Base-by-base conservation (phyloP, 2,888 invertebrate genomes). In the Netelia inedita region DNA sequence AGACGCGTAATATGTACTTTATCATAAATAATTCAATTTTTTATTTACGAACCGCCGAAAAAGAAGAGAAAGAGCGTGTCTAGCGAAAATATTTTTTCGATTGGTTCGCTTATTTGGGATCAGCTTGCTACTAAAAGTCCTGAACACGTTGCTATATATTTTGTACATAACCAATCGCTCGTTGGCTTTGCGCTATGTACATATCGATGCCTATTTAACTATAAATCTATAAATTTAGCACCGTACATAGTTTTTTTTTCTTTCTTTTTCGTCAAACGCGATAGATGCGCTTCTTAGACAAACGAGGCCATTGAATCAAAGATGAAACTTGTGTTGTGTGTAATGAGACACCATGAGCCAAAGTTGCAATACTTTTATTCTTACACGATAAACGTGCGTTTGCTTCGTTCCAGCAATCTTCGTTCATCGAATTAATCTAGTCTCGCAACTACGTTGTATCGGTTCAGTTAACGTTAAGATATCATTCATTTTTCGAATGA, bases 171-270 rank as follows among this genome's bases (percentile, higher is more conserved):
- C 53, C 61, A 57, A 53, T 61, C 57, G 50, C 71, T 57, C 61
- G 28, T 65, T 28, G 57, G 75, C 85, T 83, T 85, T 69, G 65
- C 78, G 82, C 80, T 68, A 82, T 87, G 87, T 87, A 87, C 75
- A 87, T 87, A 87, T 80, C 68, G 79, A 83, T 82, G 86, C 86
- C 87, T 85, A 85, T 86, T 86, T 83, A 79, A 74, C 76, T 84
- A 68, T 86, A 84, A 86, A 86, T 79, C 35, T 76, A 50, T 79
- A 72, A 46, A 59, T 80, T 80, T 65, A 50, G 65, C 74, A 69
- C 41, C 23, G 50, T 57, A 68, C 53, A 23, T 71, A 21, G 59
- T 16, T 23, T 63, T 41, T 21, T 61, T 28, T 53, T 71, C n/a
- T 16, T 23, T 63, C 21, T 21, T 61, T 28, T 53, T 71, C n/a